phyloP scores from a whole-genome alignment of 2,113 vertebrate species.

The Anoplopoma fimbria region DNA sequence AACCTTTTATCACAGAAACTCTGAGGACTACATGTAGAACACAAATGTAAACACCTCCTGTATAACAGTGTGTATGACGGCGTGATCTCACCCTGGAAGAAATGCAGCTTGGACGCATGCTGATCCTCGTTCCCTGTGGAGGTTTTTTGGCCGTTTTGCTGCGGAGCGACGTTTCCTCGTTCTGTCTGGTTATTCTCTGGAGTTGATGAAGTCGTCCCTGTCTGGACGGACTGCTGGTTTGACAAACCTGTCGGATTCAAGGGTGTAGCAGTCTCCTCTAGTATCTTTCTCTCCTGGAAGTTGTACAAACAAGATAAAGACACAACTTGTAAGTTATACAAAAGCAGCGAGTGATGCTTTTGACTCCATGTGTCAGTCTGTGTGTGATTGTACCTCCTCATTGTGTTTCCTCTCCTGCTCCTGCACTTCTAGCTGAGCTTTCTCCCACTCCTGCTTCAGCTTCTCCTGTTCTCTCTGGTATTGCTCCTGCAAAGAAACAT shows the following conservation, averaged over 20 bases:
- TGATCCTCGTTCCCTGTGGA: slow-evolving; percentile 67
- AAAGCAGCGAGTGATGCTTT: neutral
- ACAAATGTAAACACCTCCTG: neutral
- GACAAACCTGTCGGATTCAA: slow-evolving; percentile 77
- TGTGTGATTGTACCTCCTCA: slow-evolving; percentile 88
- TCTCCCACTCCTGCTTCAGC: slow-evolving; percentile 97
- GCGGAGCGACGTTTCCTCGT: neutral
- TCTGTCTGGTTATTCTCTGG: slow-evolving; percentile 33
- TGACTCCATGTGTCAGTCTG: neutral
- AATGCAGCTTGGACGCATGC: slow-evolving; percentile 81
- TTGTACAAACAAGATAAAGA: neutral
- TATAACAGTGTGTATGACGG: neutral
- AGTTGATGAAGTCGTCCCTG: slow-evolving; percentile 17
- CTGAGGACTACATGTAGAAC: neutral
- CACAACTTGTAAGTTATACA: neutral
- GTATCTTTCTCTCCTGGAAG: slow-evolving; percentile 91
- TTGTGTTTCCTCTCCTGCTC: slow-evolving; percentile 96
- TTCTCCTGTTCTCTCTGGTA: slow-evolving; percentile 96
- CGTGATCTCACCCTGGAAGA: slow-evolving; percentile 77
- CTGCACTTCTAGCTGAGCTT: slow-evolving; percentile 94
- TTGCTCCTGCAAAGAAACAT: slow-evolving; percentile 85
- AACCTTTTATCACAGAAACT: neutral
- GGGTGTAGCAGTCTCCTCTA: slow-evolving; percentile 93
- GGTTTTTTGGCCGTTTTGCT: slow-evolving; percentile 67
- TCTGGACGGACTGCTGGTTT: slow-evolving; percentile 55